Evolutionary conservation across 2,113 vertebrate species (phyloP), one percentile per base, ranked within the genome.

Genomic region (Brachirus orientalis): DNA sequence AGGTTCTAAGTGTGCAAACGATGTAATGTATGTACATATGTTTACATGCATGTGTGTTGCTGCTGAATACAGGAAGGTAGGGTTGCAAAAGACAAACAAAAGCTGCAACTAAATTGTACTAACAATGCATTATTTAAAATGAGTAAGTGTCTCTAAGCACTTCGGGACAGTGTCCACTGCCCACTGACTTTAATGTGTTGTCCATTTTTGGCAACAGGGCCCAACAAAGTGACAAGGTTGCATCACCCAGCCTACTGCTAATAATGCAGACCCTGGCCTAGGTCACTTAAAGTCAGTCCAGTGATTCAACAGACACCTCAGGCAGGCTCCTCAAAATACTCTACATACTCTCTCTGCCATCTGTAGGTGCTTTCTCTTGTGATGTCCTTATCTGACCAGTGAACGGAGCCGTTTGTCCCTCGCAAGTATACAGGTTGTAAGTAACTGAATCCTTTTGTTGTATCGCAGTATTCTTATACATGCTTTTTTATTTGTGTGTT

Each of bases 21-120:
- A 85, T 86, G 75, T 88, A 86, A 88, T 89, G 88, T 90, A 87
- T 90, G 87, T 90, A 87, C 86, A 79, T 89, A 63, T 91, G 90
- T 89, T 88, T 90, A 86, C 88, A 87, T 89, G 82, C 87, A 86
- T 88, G 82, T 83, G 82, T 87, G 83, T 90, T 75, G 81, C 87
- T 89, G 88, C 86, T 90, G 77, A 83, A 89, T 78, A 90, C 82
- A 83, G 84, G 84, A 89, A 70, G 64, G 72, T 35, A 74, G 69
- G 73, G 73, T 71, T 63, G 53, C 66, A 72, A 72, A 71, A 84
- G 69, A 80, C 41, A 16, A 75, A 47, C 45, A 65, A 79, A 82
- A 71, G 73, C 79, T 78, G 66, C 76, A 85, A 82, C 69, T 22
- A 77, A 86, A 84, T 84, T 80, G 73, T 85, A 77, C 72, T 51